Conservation (phyloP, 2,113 vertebrate species). For the Atrichornis clamosus region DNA sequence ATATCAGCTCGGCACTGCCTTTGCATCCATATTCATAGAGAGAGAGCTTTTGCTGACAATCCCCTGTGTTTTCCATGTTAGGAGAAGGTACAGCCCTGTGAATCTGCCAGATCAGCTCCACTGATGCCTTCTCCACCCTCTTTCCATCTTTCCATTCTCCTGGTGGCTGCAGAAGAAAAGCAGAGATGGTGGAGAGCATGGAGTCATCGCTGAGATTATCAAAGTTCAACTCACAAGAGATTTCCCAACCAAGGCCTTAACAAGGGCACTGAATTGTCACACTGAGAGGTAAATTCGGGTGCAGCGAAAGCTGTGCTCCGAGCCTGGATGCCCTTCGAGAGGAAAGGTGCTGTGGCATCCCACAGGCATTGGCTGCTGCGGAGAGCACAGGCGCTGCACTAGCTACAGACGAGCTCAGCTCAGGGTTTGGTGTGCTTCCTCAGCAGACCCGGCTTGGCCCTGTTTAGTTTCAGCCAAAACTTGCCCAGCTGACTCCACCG, state of each 20-base stretch:
- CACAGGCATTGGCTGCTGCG: accelerated
- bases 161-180: neutral
- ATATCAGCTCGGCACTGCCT: neutral
- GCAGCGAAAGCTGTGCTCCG: accelerated
- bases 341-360: neutral
- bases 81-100: neutral
- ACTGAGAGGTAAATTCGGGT: accelerated
- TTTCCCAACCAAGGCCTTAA: neutral
- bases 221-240: neutral
- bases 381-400: neutral
- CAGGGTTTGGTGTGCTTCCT: neutral
- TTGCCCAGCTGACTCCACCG: neutral
- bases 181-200: neutral
- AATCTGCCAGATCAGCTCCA: neutral
- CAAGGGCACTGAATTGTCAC: neutral
- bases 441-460: neutral
- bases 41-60: neutral
- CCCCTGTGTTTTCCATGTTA: neutral
- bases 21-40: neutral
- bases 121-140: neutral
- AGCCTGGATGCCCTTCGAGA: neutral
- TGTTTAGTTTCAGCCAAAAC: slow-evolving; percentile 14
- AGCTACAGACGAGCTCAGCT: neutral
- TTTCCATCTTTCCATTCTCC: neutral
- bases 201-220: accelerated